phyloP scores from a whole-genome alignment of 2,888 invertebrate species.

The Coleophora flavipennella region DNA sequence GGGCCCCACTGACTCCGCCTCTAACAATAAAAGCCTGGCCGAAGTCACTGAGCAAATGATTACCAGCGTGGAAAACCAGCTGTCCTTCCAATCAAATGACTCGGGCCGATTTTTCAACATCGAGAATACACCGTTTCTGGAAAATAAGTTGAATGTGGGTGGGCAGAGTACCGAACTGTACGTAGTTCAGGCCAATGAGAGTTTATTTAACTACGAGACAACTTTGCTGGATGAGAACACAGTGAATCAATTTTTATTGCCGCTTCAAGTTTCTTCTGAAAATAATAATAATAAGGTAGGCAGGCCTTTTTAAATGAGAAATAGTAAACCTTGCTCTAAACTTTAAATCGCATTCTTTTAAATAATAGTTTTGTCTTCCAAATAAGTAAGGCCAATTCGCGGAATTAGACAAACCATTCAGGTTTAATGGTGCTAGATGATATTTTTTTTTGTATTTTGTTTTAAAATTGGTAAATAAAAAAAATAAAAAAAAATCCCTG shows the following conservation, averaged over 20 bases:
- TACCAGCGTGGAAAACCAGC: constrained; percentile 34
- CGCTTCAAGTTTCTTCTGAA: constrained; percentile 30
- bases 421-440: too few relatives aligned
- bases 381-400: too few relatives aligned
- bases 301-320: not conserved
- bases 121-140: constrained; percentile 27
- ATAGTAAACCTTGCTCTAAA: too few relatives aligned
- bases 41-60: constrained; percentile 28
- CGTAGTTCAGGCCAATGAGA: constrained; percentile 38
- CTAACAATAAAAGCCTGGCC: constrained; percentile 22
- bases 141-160: constrained; percentile 15
- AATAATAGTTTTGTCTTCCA: too few relatives aligned
- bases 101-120: constrained; percentile 42
- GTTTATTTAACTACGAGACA: constrained; percentile 46
- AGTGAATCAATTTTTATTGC: constrained; percentile 57
- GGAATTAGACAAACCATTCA: too few relatives aligned
- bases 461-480: too few relatives aligned
- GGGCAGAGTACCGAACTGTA: constrained; percentile 32
- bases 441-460: too few relatives aligned
- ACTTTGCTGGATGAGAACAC: constrained; percentile 56
- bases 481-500: too few relatives aligned
- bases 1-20: constrained; percentile 10
- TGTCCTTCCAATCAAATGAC: constrained; percentile 43
- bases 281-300: constrained; percentile 2
- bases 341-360: too few relatives aligned